Percentiles rank a stretch among this genome's conserved stretches.
phyloP scores from a whole-genome alignment of 1,140 invertebrate species.

The Brachionus sp. region DNA sequence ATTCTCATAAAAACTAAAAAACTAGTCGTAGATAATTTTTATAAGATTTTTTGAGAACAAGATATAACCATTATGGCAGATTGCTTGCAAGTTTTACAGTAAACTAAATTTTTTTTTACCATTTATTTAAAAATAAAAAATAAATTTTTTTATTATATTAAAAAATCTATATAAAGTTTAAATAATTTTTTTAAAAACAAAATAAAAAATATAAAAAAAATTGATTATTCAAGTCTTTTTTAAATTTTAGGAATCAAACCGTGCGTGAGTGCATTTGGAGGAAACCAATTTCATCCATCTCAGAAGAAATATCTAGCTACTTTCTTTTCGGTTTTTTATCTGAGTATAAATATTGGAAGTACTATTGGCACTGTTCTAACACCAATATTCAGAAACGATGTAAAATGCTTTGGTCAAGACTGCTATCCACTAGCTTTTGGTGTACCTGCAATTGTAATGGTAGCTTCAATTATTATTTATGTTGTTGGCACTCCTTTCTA shows the following conservation, averaged over 20 bases:
- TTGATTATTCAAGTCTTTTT: background rate
- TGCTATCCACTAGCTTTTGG: constrained; percentile 90
- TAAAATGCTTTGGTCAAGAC: constrained; percentile 74
- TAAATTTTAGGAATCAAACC: constrained; percentile 77
- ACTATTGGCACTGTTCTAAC: constrained; percentile 85
- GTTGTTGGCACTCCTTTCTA: constrained; percentile 46
- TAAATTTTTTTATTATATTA: no score
- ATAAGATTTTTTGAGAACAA: no score
- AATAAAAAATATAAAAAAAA: background rate
- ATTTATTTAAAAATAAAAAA: no score
- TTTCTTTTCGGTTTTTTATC: constrained; percentile 91
- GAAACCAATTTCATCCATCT: constrained; percentile 70
- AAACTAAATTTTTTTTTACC: no score
- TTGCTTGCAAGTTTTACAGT: no score
- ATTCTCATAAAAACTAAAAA: no score
- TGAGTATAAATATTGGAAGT: constrained; percentile 85
- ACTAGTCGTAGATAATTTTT: no score
- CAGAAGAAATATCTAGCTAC: background rate
- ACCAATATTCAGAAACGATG: constrained; percentile 74
- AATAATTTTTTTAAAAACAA: no score
- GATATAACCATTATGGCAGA: no score
- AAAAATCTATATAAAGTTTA: no score
- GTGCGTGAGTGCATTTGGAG: constrained; percentile 92
- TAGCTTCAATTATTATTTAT: constrained; percentile 52
- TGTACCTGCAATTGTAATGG: constrained; percentile 79